phyloP scores from a whole-genome alignment of 1,140 invertebrate genomes.

The Drosophila biarmipes region DNA sequence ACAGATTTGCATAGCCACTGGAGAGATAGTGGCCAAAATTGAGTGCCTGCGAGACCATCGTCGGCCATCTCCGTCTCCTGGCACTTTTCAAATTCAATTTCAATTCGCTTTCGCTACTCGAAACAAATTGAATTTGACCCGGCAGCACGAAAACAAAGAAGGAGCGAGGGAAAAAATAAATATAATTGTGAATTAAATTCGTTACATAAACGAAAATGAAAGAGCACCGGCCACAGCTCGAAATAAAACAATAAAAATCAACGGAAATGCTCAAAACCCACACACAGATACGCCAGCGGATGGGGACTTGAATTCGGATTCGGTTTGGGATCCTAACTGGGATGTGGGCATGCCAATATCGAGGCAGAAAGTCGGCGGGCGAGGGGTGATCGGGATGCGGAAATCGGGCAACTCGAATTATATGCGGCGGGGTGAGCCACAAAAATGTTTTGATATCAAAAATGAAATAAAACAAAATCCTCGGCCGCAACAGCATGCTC shows the following conservation, averaged over 20 bases:
- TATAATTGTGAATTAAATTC: constrained; percentile 81
- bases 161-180: constrained; percentile 59
- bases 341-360: constrained; percentile 51
- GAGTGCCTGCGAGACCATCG: neutral
- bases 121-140: constrained; percentile 64
- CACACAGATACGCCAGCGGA: constrained; percentile 6
- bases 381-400: neutral
- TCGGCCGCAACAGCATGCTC: constrained; percentile 71
- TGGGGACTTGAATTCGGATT: constrained; percentile 15
- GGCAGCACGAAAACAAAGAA: constrained; percentile 1
- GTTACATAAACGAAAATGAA: constrained; percentile 70
- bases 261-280: constrained; percentile 61
- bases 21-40: constrained; percentile 6
- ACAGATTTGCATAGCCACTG: constrained; percentile 50
- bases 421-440: constrained; percentile 52
- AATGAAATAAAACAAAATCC: constrained; percentile 81
- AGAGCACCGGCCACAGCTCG: constrained; percentile 27
- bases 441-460: constrained; percentile 82
- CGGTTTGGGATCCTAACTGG: neutral
- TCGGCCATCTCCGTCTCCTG: constrained; percentile 19
- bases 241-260: constrained; percentile 75
- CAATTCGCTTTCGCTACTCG: constrained; percentile 49
- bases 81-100: constrained; percentile 54
- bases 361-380: constrained; percentile 48
- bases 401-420: constrained; percentile 27